A percentile compares a stretch with the other conserved stretches of the same genome.
phyloP scores from a whole-genome alignment of 2,797 vertebrate genomes.

The Acrocephalus scirpaceus region DNA sequence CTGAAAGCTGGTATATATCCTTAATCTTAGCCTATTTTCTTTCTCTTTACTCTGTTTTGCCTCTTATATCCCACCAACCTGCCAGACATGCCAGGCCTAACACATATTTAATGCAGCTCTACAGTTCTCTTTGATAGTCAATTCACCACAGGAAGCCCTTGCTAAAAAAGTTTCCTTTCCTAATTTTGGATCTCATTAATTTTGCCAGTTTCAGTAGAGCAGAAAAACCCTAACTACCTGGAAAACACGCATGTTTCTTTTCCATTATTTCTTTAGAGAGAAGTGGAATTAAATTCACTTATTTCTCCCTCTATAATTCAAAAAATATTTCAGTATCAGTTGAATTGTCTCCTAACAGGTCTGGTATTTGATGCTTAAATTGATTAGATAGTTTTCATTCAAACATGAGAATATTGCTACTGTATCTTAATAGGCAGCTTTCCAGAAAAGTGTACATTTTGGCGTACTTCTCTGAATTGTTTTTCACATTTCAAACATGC shows the following conservation, averaged over 20 bases:
- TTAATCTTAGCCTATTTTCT: neutral
- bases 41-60: neutral
- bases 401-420: neutral
- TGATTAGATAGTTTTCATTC: neutral
- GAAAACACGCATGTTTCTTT: neutral
- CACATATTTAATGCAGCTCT: neutral
- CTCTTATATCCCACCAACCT: neutral
- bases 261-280: neutral
- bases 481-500: neutral
- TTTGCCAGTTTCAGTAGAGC: neutral
- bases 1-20: neutral
- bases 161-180: neutral
- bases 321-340: neutral
- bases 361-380: neutral
- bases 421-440: neutral
- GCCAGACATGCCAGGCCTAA: neutral
- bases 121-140: neutral
- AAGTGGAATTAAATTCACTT: neutral
- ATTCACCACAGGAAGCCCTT: neutral
- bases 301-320: neutral
- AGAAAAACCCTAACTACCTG: neutral
- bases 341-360: neutral
- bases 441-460: neutral
- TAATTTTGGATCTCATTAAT: neutral
- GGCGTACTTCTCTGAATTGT: neutral